Base-by-base conservation (phyloP, 2,113 vertebrate species). In the Terrapene triunguis region DNA sequence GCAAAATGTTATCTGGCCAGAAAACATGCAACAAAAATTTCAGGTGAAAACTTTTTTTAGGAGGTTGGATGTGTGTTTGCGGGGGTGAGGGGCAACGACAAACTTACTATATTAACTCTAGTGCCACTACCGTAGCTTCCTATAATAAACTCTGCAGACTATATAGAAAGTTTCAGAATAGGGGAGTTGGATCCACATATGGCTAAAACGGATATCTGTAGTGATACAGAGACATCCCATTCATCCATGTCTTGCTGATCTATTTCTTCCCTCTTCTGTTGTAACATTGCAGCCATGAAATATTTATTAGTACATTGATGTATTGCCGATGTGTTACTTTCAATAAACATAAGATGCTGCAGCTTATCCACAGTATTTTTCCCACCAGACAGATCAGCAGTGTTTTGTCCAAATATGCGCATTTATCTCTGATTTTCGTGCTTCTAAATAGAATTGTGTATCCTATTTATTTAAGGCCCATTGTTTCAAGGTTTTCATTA, bases 241-340 rank as follows among this genome's bases (percentile, higher is more conserved):
- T 94, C 47, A 93, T 17, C 57, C 53, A 38, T 65, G 69, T 54
- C 69, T 94, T 96, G 84, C 35, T 92, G 85, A 96, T 47, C 21
- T 55, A 86, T 94, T 96, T 94, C 81, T 96, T 95, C 62, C 29
- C 62, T 95, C 47, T 91, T 95, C 81, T 81, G 55, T 93, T 93
- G 84, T 21, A 96, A 94, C 90, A 38, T 83, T 89, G 81, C 87
- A 97, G 89, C 95, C 96, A 85, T 85, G 89, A 87, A 92, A 72
- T n/a, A 6, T 53, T 96, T 81, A 94, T 92, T 97, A 96, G 17
- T 82, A 89, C 85, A 91, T 59, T 80, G 76, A 81, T 89, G 27
- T 44, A 90, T 91, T 95, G 85, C 88, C 87, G 80, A 92, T 88
- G 78, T 74, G 48, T 90, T 93, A 25, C 51, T 90, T 95, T 82